Evolutionary conservation across 2,113 vertebrate genomes (phyloP), one percentile per base, ranked within the genome.

Genomic region (Myotis davidii): DNA sequence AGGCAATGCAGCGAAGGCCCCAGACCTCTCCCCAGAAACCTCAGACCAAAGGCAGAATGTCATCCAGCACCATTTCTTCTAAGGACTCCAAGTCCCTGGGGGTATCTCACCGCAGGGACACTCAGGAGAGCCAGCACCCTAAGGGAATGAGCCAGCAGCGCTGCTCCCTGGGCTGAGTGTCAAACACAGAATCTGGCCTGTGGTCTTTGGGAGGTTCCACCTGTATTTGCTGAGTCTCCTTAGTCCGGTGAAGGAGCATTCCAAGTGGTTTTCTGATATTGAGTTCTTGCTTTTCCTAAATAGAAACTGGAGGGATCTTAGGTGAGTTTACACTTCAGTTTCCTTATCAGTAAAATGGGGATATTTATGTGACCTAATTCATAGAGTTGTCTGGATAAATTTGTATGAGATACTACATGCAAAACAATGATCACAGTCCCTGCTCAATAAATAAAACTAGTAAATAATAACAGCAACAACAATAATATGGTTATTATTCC

Each of bases 161-260:
- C 0, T 0, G 1, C 32, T 13, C 11, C 21, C 39, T 20, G 32
- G 32, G 13, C 12, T 2, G 3, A 1, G 20, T 0, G 0, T 87
- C 67, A 23, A 2, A 5, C 32, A n/a, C 45, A 6, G 45, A 32
- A 9, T 6, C 59, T 1, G 25, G 61, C 27, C 76, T 52, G n/a
- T 50, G 52, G n/a, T 50, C 7, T 39, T 0, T 0, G 23, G 37
- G 3, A 45, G 9, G 9, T 9, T 2, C 23, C 39, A 1, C 9
- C 18, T 52, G 70, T 0, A 2, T n/a, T 1, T 39, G 6, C 21
- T 29, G 3, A 10, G 14, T 6, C 37, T 42, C 34, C 54, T 52
- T 10, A 50, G n/a, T 18, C 52, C 8, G 6, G 4, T 3, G 37
- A 72, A 37, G 34, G 16, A 3, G 21, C 2, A 5, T n/a, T 32